Evolutionary conservation across 1,140 invertebrate genomes (phyloP), one percentile per base, ranked within the genome.

Genomic region (Telenomus remus): DNA sequence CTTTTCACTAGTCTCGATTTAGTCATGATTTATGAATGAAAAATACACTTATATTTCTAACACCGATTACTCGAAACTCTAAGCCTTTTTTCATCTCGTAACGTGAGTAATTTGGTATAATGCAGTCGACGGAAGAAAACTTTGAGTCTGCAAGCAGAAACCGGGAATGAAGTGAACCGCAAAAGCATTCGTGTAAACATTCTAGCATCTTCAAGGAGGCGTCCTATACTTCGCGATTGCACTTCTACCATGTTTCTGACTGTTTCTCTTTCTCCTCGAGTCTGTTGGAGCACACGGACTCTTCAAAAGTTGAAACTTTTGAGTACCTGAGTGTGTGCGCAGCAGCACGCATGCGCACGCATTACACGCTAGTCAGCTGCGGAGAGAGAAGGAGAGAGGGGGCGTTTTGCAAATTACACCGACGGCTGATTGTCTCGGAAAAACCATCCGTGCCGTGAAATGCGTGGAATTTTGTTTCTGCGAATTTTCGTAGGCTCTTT

Each of bases 141-240:
- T 69, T 69, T 42, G 51, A 69, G 37, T 64, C 46, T 55, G 51
- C 51, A 12, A 14, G 43, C 11, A 7, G 12, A 12, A 44, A 44
- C 6, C 12, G 39, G 46, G 57, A 54, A 35, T 7, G 59, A 68
- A 69, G 76, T 68, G 66, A 80, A 78, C 73, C 75, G 65, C 74
- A 71, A 76, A 79, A 80, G 72, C 71, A 78, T 71, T 73, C 49
- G 53, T 49, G 69, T 79, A 78, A 80, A 80, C 79, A 80, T 76
- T 78, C 51, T 68, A 68, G 71, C 63, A 75, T 77, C 73, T 69
- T 54, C 61, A 64, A 70, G 69, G 60, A 69, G 50, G 50, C 59
- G 55, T 69, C 69, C 60, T 73, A 65, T 70, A 78, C 69, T 68
- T 77, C 61, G 57, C 51, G 59, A 68, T 43, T 53, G 56, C 49